Conservation (phyloP, 2,888 invertebrate species). For the Glyphotaelius pellucidus region DNA sequence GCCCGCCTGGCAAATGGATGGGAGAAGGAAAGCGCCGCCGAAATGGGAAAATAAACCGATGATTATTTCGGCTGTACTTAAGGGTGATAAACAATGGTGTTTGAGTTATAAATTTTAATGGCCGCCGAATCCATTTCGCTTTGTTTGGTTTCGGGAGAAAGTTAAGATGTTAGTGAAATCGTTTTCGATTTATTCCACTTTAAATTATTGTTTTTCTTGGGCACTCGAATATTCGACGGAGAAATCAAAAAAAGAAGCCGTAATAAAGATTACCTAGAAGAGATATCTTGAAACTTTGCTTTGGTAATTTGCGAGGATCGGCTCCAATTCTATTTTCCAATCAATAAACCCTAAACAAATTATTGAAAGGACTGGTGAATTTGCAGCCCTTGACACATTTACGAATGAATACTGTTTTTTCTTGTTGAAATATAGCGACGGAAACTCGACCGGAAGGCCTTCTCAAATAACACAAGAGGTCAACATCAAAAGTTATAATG, state of each 20-base stretch:
- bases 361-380: not conserved
- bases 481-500: slow-evolving; percentile 40
- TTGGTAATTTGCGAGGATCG: not conserved
- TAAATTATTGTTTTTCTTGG: not conserved
- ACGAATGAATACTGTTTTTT: not conserved
- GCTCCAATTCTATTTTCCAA: not conserved
- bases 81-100: slow-evolving; percentile 50
- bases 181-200: slow-evolving; percentile 29
- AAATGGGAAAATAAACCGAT: slow-evolving; percentile 51
- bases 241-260: not conserved
- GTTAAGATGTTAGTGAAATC: slow-evolving; percentile 35
- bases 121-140: slow-evolving; percentile 38
- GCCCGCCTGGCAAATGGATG: slow-evolving; percentile 33
- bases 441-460: slow-evolving; percentile 9
- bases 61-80: slow-evolving; percentile 48
- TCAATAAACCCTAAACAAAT: not conserved
- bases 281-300: not conserved
- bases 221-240: not conserved
- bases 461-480: slow-evolving; percentile 11
- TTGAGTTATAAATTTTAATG: slow-evolving; percentile 46
- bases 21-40: slow-evolving; percentile 18
- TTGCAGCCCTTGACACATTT: not conserved
- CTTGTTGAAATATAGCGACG: slow-evolving; percentile 6
- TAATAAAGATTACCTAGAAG: not conserved
- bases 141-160: slow-evolving; percentile 33